These are phyloP conservation scores for Coracopsis vasa DNA, from an alignment of 2,113 vertebrate genomes.

Conservation along the genomic window DNA sequence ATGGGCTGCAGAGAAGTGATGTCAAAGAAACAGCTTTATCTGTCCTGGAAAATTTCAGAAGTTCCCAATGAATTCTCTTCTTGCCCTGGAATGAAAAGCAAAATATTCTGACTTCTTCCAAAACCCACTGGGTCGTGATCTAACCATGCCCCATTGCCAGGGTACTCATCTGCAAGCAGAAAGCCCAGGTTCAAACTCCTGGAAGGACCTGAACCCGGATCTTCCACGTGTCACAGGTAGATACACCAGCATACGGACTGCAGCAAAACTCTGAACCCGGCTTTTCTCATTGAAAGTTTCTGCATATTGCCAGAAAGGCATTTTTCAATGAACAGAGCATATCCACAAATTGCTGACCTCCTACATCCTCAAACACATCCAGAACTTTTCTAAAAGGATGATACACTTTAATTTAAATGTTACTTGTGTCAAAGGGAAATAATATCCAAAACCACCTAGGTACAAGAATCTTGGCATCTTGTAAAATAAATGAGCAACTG, in stretches of 20 bases:
- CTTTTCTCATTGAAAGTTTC: not conserved
- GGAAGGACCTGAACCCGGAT: slow-evolving; percentile 25
- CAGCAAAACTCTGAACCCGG: not conserved
- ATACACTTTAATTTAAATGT: not conserved
- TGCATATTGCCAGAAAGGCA: not conserved
- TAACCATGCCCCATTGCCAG: not conserved
- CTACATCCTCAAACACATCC: not conserved
- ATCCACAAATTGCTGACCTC: not conserved
- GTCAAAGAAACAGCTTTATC: not conserved
- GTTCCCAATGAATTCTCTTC: not conserved
- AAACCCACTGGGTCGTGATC: not conserved
- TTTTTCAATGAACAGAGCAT: not conserved
- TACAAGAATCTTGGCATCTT: not conserved
- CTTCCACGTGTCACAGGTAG: not conserved
- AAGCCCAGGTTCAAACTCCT: slow-evolving; percentile 19
- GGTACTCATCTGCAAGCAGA: not conserved
- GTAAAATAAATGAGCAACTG: slow-evolving; percentile 4
- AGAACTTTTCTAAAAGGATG: not conserved
- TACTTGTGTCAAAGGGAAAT: not conserved
- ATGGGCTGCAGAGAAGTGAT: not conserved
- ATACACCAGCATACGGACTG: not conserved
- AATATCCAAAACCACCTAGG: not conserved
- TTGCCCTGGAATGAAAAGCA: not conserved
- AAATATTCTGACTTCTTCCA: not conserved
- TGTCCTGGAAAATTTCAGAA: not conserved